phyloP scores from a whole-genome alignment of 2,797 vertebrate genomes.

The Myotis planiceps region DNA sequence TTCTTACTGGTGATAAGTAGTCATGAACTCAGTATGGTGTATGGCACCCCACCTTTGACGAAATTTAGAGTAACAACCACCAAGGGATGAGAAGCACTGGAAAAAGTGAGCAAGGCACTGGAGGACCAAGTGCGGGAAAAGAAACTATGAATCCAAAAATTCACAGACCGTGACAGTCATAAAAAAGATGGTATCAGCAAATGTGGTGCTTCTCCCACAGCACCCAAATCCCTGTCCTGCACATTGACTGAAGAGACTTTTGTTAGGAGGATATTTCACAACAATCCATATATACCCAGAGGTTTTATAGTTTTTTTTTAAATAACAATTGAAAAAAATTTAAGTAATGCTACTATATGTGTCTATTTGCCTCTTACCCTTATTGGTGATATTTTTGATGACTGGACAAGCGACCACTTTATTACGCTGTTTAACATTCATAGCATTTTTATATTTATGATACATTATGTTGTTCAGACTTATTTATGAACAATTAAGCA shows the following conservation, averaged over 20 bases:
- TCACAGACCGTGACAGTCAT: constrained; percentile 42
- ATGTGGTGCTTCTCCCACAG: constrained; percentile 47
- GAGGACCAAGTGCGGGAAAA: not conserved
- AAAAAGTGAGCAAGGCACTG: constrained; percentile 26
- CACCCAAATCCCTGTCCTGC: constrained; percentile 32
- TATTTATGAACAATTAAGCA: not conserved
- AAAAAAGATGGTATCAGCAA: constrained; percentile 59
- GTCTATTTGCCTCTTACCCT: not conserved
- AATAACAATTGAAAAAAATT: not conserved
- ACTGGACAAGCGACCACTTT: not conserved
- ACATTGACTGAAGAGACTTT: constrained; percentile 6
- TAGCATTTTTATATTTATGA: not conserved
- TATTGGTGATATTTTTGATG: not conserved
- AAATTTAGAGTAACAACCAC: not conserved
- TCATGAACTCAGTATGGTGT: not conserved
- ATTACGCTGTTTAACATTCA: not conserved
- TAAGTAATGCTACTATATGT: not conserved
- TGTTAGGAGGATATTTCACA: constrained; percentile 18
- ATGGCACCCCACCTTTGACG: not conserved
- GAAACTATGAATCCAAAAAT: constrained; percentile 16
- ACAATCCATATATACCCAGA: not conserved
- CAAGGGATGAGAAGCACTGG: not conserved
- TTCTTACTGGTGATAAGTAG: not conserved
- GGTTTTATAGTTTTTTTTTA: constrained; percentile 20
- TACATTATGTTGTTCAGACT: not conserved